These are phyloP conservation scores for Bombus picipes DNA, from an alignment of 1,140 invertebrate genomes.

Conservation along the genomic window DNA sequence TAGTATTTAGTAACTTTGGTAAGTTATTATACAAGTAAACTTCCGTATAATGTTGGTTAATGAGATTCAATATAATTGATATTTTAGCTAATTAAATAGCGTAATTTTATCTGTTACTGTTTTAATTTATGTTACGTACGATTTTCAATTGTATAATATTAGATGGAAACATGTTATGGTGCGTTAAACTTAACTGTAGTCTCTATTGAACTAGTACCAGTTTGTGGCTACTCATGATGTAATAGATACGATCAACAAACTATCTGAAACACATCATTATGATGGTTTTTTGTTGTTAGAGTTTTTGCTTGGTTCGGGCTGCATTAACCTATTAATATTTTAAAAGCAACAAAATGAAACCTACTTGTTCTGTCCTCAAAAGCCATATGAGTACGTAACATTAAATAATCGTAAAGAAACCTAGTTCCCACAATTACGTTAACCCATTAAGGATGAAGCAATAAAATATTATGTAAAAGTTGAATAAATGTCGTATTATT, in stretches of 20 bases:
- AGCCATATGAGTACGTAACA: no score
- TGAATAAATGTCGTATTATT: no score
- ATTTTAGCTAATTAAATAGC: neutral
- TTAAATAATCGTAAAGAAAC: neutral
- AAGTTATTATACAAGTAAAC: no score
- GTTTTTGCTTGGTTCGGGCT: no score
- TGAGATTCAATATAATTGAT: neutral
- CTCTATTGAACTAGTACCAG: neutral
- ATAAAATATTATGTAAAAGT: no score
- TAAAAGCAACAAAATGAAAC: neutral
- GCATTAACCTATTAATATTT: neutral
- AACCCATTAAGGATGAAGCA: neutral
- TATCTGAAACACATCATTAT: neutral
- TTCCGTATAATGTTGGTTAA: neutral
- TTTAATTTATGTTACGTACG: neutral
- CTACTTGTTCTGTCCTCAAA: neutral
- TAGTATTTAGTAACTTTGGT: no score
- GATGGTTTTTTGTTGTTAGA: neutral
- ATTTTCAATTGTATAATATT: neutral
- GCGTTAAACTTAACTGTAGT: slow-evolving; percentile 15
- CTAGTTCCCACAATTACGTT: neutral
- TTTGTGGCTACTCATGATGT: neutral
- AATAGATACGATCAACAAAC: neutral
- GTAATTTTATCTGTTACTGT: neutral
- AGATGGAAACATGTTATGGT: neutral